Base-by-base conservation (phyloP, 2,797 vertebrate species). In the Takifugu rubripes region DNA sequence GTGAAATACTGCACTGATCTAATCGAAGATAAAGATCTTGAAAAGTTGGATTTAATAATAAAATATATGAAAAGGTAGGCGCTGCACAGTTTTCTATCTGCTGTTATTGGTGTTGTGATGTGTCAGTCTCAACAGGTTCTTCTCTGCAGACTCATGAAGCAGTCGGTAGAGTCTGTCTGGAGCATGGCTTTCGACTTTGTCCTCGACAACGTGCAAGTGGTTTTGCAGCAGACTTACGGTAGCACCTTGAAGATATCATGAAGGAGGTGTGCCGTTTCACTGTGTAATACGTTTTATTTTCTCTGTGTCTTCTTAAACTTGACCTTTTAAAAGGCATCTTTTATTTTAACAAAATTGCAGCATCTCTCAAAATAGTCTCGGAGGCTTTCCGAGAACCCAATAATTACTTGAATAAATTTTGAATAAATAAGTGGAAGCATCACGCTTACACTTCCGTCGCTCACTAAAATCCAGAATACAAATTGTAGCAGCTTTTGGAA, bases 161-260 rank as follows among this genome's bases (percentile, higher is more conserved):
- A 95, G 83, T 98, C 96, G 0, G 89, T 94, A 81, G 97, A 99
- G 85, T 99, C 97, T 0, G 95, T 99, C 61, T 99, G 97, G 97
- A 95, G 95, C 54, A 99, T 98, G 97, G 96, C 97, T 52, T 99
- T 98, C 76, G 97, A 99, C 89, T 99, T 99, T 90, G 98, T 99
- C 90, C 89, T 99, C 60, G 97, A 99, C 87, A 99, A 98, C 36
- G 94, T 99, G 87, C 97, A 99, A 89, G 94, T 98, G 83, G 94
- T 99, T 73, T 82, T 99, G 88, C 96, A 99, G 78, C 97, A 99
- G 77, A 91, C 90, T 5, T 99, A 99, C 0, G 97, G 97, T 82
- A 98, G 97, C 94, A 96, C 95, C 81, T 82, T 99, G 70, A 98
- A 99, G 92, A 89, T 98, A 65, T 87, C 91, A 67, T 98, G 90